Evolutionary conservation across 2,797 vertebrate species (phyloP).

Genomic region (Coregonus ussuriensis): DNA sequence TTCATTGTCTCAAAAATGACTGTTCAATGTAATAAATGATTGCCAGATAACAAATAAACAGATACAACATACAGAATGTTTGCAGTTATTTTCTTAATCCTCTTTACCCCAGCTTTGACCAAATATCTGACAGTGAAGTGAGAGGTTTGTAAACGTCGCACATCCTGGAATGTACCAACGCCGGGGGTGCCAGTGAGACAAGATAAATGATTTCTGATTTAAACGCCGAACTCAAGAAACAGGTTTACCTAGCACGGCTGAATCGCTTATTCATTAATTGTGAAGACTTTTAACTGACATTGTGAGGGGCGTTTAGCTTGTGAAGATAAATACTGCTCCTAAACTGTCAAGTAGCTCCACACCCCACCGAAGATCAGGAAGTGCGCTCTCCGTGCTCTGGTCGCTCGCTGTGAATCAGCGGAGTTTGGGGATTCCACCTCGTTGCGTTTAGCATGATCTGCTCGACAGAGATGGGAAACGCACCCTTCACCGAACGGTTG

Average conservation of each 20-base stretch:
- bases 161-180: slow-evolving; percentile 78
- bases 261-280: rapidly evolving
- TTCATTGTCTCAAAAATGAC: too few species aligned
- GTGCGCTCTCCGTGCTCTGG: slow-evolving; percentile 39
- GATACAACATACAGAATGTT: too few species aligned
- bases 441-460: neutral
- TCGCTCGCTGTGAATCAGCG: slow-evolving; percentile 66
- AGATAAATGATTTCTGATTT: neutral
- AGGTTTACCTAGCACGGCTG: slow-evolving; percentile 10
- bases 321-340: slow-evolving; percentile 24
- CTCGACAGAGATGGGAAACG: slow-evolving; percentile 16
- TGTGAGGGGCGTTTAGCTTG: neutral
- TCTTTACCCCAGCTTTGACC: neutral
- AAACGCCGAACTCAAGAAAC: neutral
- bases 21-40: too few species aligned
- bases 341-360: neutral
- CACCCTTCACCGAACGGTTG: neutral
- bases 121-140: slow-evolving; percentile 59
- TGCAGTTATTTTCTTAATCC: too few species aligned
- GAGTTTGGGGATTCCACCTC: slow-evolving; percentile 57
- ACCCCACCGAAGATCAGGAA: slow-evolving; percentile 41
- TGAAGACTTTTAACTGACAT: slow-evolving; percentile 13
- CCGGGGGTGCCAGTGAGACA: neutral
- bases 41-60: too few species aligned
- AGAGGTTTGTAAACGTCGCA: slow-evolving; percentile 73